Base-by-base conservation (phyloP, 2,888 invertebrate species). In the Nemotelus nigrinus region DNA sequence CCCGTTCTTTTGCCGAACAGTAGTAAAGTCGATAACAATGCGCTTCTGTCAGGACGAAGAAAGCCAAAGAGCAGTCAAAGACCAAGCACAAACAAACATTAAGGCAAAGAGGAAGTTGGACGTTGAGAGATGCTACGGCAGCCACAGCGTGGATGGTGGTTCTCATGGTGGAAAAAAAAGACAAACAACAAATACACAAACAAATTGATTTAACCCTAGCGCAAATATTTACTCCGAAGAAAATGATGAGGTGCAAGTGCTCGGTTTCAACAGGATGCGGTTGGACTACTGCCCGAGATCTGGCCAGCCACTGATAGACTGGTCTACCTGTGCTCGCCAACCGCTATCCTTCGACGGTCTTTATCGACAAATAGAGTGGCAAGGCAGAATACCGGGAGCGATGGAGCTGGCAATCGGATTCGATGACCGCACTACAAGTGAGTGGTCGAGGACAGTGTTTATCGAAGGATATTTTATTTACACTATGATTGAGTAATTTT, bases 121-220 rank as follows among this genome's bases (percentile, higher is more conserved):
- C 41, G 4, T n/a, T 44, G 71, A 57, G 55, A 57, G 48, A 45
- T 44, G 25, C 25, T 57, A 57, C 57, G 57, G 25, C 25, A 25
- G 10, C 25, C 63, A 47, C 3, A 39, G 55, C 55, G 55, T 43
- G 3, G 70, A 43, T 55, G 70, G 70, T 55, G 7, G 39, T 43
- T 70, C 5, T 53, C 45, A 81, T 84, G 81, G 84, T 82, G 79
- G 78, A 80, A 70, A 78, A 63, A 75, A 80, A 63, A 79, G 78
- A 78, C 75, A 72, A 77, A 78, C 79, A 79, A 45, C 63, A 79
- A 79, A 79, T 78, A 78, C 77, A 76, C 77, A 79, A 79, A 79
- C 79, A 79, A 79, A 79, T 78, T 77, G 78, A 79, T 79, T 79
- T 78, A 79, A 79, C 77, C 78, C 68, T 74, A 63, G 50, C 74